Percentiles rank a stretch among this genome's conserved stretches.
phyloP scores from a whole-genome alignment of 2,113 vertebrate species.

The Gallinago undulata region DNA sequence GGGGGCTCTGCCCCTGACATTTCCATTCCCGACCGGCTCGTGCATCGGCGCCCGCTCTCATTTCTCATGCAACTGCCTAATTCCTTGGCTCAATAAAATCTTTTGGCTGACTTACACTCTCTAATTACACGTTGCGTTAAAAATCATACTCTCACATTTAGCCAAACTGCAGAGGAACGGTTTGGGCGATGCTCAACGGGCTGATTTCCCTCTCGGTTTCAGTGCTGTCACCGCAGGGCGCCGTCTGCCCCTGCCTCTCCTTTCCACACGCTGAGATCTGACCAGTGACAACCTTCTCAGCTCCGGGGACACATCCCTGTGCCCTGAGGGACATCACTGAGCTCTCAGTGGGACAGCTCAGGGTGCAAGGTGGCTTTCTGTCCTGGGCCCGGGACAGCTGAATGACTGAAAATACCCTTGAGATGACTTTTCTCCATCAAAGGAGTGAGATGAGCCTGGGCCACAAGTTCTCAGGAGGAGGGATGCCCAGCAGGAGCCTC shows the following conservation, averaged over 20 bases:
- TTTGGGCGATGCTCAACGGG: neutral
- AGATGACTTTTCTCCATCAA: neutral
- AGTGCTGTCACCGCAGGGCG: neutral
- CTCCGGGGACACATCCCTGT: neutral
- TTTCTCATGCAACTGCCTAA: neutral
- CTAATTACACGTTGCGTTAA: neutral
- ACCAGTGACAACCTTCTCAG: fast-evolving
- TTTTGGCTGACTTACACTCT: neutral
- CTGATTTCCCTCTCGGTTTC: neutral
- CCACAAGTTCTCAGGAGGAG: neutral
- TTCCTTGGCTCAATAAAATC: neutral
- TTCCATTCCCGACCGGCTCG: neutral
- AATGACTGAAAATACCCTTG: neutral
- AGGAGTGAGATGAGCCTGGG: neutral
- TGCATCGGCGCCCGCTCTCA: fast-evolving
- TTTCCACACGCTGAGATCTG: neutral
- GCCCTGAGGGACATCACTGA: neutral
- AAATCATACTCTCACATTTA: neutral
- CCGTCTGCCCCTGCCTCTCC: neutral
- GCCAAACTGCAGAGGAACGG: neutral
- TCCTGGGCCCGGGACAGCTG: neutral
- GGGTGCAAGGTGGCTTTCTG: fast-evolving
- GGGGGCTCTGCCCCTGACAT: neutral
- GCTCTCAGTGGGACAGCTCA: neutral
- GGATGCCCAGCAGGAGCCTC: neutral